A percentile compares a stretch with the other conserved stretches of the same genome.
Evolutionary conservation across 2,888 invertebrate species (phyloP).

Genomic region (Agrilus cyanescens): DNA sequence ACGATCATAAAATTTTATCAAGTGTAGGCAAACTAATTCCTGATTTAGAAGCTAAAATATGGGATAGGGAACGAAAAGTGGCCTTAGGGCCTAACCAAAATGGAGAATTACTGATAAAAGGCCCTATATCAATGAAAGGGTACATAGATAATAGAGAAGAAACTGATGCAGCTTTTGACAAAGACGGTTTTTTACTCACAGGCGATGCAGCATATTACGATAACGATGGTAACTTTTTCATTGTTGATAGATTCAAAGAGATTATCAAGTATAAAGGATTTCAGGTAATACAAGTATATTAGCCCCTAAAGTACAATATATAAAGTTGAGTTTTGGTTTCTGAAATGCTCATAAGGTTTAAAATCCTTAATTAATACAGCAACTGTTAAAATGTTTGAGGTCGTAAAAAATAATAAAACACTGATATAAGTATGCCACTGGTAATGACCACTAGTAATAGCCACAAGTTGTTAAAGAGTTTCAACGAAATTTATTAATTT

Average conservation of each 20-base stretch:
- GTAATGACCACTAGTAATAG: too few relatives aligned
- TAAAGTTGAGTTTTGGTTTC: too few relatives aligned
- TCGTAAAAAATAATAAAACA: too few relatives aligned
- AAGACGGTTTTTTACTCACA: conserved; percentile 60
- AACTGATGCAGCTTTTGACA: conserved; percentile 49
- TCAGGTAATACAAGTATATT: conserved; percentile 41
- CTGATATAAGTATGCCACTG: too few relatives aligned
- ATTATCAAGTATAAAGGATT: conserved; percentile 80
- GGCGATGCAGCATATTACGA: conserved; percentile 77
- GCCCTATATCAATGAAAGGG: conserved; percentile 51
- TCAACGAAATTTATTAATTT: too few relatives aligned
- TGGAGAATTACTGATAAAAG: conserved; percentile 75
- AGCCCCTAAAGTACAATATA: too few relatives aligned
- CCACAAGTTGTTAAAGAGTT: too few relatives aligned
- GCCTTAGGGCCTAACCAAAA: conserved; percentile 45
- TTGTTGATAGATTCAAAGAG: conserved; percentile 75
- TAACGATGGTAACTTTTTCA: conserved; percentile 57
- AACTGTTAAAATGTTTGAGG: too few relatives aligned
- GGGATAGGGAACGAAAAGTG: conserved; percentile 45
- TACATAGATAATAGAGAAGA: conserved; percentile 57
- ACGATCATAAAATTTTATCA: conserved; percentile 29
- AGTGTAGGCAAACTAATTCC: conserved; percentile 47
- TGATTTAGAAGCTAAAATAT: conserved; percentile 45
- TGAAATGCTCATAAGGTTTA: too few relatives aligned
- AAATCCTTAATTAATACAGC: too few relatives aligned